These are phyloP conservation scores for Plutomurus gul DNA, from an alignment of 1,140 invertebrate genomes.

Conservation along the genomic window DNA sequence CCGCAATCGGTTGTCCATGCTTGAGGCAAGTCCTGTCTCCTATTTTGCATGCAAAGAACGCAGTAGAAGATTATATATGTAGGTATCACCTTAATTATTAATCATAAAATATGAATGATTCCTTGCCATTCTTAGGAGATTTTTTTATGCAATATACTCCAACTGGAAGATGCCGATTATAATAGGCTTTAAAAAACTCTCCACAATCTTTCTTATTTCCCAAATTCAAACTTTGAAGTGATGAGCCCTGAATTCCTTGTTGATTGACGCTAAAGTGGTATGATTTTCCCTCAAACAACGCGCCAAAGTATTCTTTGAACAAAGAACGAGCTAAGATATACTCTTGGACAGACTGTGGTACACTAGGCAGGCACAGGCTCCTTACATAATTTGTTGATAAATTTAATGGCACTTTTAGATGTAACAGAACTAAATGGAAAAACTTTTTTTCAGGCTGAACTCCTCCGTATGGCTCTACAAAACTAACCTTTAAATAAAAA, in stretches of 20 bases:
- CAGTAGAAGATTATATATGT: background rate
- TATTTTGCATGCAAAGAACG: background rate
- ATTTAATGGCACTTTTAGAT: slow-evolving; percentile 16
- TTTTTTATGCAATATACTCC: slow-evolving; percentile 9
- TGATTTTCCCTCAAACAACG: background rate
- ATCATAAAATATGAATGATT: background rate
- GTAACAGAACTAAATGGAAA: background rate
- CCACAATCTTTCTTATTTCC: background rate
- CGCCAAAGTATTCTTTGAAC: slow-evolving; percentile 10
- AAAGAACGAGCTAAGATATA: background rate
- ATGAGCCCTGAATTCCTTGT: background rate
- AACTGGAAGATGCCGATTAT: background rate
- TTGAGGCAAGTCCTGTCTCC: background rate
- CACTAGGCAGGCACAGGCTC: background rate
- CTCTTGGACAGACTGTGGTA: background rate
- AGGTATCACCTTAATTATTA: no score
- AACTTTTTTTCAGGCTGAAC: background rate
- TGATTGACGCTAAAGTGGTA: background rate
- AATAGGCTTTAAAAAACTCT: background rate
- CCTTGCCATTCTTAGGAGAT: background rate
- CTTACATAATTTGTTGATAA: background rate
- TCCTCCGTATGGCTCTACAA: background rate
- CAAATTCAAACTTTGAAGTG: background rate
- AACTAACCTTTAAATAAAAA: background rate
- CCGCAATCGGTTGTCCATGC: background rate